A percentile compares a stretch with the other conserved stretches of the same genome.
These are phyloP conservation scores for Exaiptasia diaphana DNA, from an alignment of 64 coral and sea anemone genomes.

Conservation along the genomic window DNA sequence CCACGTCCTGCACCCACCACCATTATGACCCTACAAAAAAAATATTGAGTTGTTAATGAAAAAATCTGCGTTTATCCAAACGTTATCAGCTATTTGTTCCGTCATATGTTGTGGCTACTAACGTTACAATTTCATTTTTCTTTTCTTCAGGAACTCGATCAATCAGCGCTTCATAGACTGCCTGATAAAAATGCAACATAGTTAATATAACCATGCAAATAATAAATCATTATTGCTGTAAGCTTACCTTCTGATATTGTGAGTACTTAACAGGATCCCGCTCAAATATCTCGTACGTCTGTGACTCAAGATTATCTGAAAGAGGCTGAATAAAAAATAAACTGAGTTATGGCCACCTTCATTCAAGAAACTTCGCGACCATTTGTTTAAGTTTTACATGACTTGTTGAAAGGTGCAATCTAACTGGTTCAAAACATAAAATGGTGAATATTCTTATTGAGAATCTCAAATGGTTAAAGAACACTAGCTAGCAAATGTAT, in stretches of 20 bases:
- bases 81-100: too few species aligned
- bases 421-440: too few species aligned
- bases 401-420: too few species aligned
- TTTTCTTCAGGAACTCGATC: constrained; percentile 80
- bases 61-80: background rate
- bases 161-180: constrained; percentile 74
- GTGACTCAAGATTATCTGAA: constrained; percentile 98
- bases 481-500: too few species aligned
- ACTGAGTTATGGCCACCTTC: too few species aligned
- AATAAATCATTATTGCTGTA: too few species aligned
- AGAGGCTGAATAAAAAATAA: constrained; percentile 59
- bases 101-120: constrained; percentile 40
- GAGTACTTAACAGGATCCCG: constrained; percentile 93
- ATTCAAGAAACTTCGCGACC: too few species aligned
- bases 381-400: too few species aligned
- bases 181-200: constrained; percentile 26
- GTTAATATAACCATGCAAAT: background rate
- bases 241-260: constrained; percentile 95
- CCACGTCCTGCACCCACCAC: constrained; percentile 93
- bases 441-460: too few species aligned
- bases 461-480: too few species aligned
- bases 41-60: background rate
- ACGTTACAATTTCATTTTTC: constrained; percentile 69
- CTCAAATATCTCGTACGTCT: constrained; percentile 99
- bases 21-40: constrained; percentile 69